These are phyloP conservation scores for Catharus fuscescens DNA, from an alignment of 2,113 vertebrate species.

Conservation along the genomic window DNA sequence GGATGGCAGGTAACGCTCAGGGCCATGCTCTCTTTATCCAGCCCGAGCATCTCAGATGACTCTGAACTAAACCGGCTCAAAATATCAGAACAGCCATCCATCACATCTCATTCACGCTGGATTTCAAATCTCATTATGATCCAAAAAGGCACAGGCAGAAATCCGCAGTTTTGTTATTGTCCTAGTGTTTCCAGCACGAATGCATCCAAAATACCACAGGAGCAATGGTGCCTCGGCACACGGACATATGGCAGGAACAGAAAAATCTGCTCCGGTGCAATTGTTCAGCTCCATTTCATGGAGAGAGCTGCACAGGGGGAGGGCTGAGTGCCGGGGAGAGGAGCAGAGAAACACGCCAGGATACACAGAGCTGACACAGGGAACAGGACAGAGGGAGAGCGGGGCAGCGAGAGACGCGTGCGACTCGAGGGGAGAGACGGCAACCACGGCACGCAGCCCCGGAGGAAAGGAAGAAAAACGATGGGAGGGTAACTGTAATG, in stretches of 20 bases:
- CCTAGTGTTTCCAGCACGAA: background rate
- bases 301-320: constrained; percentile 41
- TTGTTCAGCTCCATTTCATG: constrained; percentile 51
- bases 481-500: fast-evolving
- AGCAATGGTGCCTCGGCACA: background rate
- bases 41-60: background rate
- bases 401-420: background rate
- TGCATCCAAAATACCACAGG: background rate
- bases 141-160: background rate
- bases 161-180: background rate
- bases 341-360: background rate
- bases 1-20: background rate
- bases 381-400: background rate
- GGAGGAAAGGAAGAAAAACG: background rate
- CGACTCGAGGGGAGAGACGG: background rate
- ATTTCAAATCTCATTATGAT: background rate
- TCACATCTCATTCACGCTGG: background rate
- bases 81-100: background rate
- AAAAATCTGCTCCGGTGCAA: constrained; percentile 6
- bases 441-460: background rate
- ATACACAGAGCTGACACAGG: background rate
- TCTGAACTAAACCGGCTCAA: background rate
- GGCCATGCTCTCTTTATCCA: background rate
- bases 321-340: background rate
- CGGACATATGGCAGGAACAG: background rate